Conservation (phyloP, 2,797 vertebrate genomes). For the Emys orbicularis region DNA sequence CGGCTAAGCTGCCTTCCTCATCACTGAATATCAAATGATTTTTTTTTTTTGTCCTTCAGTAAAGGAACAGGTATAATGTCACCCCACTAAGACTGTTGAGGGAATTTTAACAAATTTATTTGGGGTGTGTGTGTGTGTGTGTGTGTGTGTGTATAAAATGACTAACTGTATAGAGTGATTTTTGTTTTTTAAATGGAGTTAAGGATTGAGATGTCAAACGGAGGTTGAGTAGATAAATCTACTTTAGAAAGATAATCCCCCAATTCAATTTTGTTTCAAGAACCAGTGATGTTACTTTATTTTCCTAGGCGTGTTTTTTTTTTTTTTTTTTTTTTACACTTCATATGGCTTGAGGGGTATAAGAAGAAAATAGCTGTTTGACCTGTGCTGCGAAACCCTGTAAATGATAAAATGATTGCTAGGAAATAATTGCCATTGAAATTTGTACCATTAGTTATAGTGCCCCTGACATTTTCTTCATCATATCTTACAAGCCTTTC, state of each 20-base stretch:
- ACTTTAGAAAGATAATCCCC: constrained; percentile 1
- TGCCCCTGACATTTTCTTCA: constrained; percentile 38
- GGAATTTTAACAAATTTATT: background rate
- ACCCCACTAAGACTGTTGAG: background rate
- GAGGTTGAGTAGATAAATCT: background rate
- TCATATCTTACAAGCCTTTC: background rate
- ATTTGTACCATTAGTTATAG: background rate
- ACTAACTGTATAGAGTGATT: background rate
- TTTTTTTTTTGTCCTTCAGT: background rate
- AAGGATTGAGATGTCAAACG: background rate
- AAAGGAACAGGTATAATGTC: background rate
- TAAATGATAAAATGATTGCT: constrained; percentile 41
- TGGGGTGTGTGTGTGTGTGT: background rate
- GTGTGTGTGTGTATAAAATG: background rate
- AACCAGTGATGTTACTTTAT: background rate
- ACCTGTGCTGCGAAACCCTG: background rate
- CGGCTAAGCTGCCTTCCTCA: background rate
- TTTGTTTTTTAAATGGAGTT: background rate
- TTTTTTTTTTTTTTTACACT: background rate
- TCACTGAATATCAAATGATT: background rate
- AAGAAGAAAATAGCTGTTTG: constrained; percentile 1
- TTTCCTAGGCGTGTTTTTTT: background rate
- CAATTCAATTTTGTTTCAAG: background rate
- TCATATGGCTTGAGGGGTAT: background rate
- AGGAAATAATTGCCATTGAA: constrained; percentile 38